Base-by-base conservation (phyloP, 1,140 invertebrate genomes). In the Andricus grossulariae region DNA sequence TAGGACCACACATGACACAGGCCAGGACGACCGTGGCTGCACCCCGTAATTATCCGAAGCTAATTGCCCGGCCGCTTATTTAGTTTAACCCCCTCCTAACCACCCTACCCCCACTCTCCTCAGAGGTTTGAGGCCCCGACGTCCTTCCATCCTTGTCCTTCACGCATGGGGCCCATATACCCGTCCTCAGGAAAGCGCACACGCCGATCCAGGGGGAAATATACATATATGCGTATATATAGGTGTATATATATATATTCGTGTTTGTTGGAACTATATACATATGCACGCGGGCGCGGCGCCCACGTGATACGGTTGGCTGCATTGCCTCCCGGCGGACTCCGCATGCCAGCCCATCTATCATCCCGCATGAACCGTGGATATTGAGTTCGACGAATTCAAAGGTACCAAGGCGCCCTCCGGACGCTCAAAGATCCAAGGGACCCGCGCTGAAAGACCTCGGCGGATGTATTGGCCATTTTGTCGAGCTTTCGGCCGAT, bases 51-150 rank as follows among this genome's bases (percentile, higher is more conserved):
- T 85, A 85, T 76, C 76, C 78, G 55, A 78, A 75, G 80, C 80
- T 83, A 85, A 85, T 85, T 83, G 83, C 81, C 79, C 73, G 55
- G 25, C 78, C 75, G 75, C 73, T 83, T 73, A 77, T 82, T 78
- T 79, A 77, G 77, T 21, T 50, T 45, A 66, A 11, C 7, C n/a
- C 52, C 52, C 54, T 13, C 49, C 10, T 50, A 39, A 50, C 0
- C 12, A n/a, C 21, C 54, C 32, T 45, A 8, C 25, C 57, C 13
- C 3, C 13, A 3, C 11, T 11, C 54, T 18, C 54, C 25, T 15
- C 2, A 60, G 32, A 32, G 12, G 32, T 32, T 32, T 21, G 2
- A 54, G n/a, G 52, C n/a, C n/a, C 52, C 52, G 16, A 19, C 18
- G 52, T 4, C 52, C 19, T 21, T 55, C 54, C 21, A 55, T 55